Conservation (phyloP, 2,888 invertebrate genomes). For the Fissipunctia ypsillon region DNA sequence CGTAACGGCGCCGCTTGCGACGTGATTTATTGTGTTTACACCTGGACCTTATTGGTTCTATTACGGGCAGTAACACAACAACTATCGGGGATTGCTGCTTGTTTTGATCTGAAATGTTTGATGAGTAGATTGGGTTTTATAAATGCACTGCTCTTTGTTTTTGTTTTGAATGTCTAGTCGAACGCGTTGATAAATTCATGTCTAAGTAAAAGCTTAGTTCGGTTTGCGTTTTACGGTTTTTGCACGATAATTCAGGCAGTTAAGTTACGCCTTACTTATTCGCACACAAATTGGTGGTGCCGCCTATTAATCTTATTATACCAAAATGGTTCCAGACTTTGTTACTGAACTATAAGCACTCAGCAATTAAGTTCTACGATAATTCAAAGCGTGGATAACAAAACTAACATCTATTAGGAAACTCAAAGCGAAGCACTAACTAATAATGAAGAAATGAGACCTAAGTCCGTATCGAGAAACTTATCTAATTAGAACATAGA, state of each 20-base stretch:
- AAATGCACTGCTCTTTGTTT: slow-evolving; percentile 11
- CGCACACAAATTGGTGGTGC: background rate
- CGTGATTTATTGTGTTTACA: slow-evolving; percentile 65
- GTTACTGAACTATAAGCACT: slow-evolving; percentile 4
- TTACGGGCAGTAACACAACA: slow-evolving; percentile 44
- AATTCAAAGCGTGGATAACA: slow-evolving; percentile 28
- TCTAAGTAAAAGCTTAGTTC: background rate
- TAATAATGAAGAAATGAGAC: slow-evolving; percentile 54
- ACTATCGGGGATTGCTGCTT: slow-evolving; percentile 50
- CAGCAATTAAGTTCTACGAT: slow-evolving; percentile 22
- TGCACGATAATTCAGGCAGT: background rate
- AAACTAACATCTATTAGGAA: slow-evolving; percentile 47
- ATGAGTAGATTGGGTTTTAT: slow-evolving; percentile 48
- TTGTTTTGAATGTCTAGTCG: slow-evolving; percentile 8
- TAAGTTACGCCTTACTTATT: too few relatives aligned
- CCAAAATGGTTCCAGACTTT: background rate
- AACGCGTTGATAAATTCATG: background rate
- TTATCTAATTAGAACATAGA: slow-evolving; percentile 70
- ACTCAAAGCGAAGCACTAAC: slow-evolving; percentile 46
- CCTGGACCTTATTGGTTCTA: slow-evolving; percentile 61
- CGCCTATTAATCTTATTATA: background rate
- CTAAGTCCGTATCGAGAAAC: slow-evolving; percentile 58
- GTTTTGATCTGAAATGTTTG: slow-evolving; percentile 43
- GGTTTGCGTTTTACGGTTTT: background rate
- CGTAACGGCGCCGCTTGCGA: slow-evolving; percentile 57